Percentiles rank a stretch among this genome's conserved stretches.
phyloP scores from a whole-genome alignment of 1,140 invertebrate species.

The Drosophila albomicans region DNA sequence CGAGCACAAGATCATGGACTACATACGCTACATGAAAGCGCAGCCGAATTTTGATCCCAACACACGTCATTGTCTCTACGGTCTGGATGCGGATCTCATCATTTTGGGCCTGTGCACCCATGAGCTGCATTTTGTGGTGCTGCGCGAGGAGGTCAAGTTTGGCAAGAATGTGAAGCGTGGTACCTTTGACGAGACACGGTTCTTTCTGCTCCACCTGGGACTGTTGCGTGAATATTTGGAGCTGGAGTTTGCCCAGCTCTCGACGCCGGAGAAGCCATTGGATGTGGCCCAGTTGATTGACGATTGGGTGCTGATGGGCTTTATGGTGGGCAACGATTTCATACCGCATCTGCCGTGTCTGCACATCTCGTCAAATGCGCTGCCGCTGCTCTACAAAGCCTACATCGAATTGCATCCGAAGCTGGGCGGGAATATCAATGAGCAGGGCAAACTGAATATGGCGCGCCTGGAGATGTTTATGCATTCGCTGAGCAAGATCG shows the following conservation, averaged over 20 bases:
- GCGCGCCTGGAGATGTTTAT: conserved; percentile 95
- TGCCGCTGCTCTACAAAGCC: conserved; percentile 93
- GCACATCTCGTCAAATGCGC: conserved; percentile 95
- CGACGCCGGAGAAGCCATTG: conserved; percentile 89
- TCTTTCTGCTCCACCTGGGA: conserved; percentile 96
- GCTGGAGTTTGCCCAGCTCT: conserved; percentile 93
- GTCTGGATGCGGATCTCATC: conserved; percentile 98
- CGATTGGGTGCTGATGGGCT: conserved; percentile 96
- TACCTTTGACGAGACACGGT: conserved; percentile 95
- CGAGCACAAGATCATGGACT: conserved; percentile 99
- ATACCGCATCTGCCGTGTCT: conserved; percentile 97
- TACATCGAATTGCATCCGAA: conserved; percentile 95
- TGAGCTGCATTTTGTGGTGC: conserved; percentile 96
- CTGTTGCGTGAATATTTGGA: conserved; percentile 96
- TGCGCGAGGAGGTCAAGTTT: conserved; percentile 95
- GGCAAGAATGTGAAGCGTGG: conserved; percentile 87
- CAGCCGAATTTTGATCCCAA: conserved; percentile 94
- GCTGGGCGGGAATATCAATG: conserved; percentile 96
- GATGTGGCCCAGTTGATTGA: conserved; percentile 92
- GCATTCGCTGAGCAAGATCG: conserved; percentile 90
- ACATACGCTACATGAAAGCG: conserved; percentile 94
- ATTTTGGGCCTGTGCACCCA: conserved; percentile 97
- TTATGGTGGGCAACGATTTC: conserved; percentile 98
- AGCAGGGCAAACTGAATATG: conserved; percentile 94
- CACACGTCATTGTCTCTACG: conserved; percentile 97